Conservation (phyloP, 2,797 vertebrate species). For the Poecilia gillii region DNA sequence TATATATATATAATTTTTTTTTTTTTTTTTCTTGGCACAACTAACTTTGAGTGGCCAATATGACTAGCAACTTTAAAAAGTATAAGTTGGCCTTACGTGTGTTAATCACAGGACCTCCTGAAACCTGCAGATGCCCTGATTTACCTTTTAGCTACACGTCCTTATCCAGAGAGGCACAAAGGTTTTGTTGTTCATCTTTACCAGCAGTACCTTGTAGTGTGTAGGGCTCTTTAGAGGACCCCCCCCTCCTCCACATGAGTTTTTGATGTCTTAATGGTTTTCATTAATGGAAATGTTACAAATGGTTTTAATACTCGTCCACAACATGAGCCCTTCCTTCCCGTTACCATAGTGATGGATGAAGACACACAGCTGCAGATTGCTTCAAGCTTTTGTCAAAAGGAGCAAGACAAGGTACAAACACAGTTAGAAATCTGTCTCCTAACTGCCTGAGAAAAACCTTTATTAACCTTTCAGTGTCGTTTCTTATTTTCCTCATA, state of each 20-base stretch:
- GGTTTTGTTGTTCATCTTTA: not conserved
- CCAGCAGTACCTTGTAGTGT: not conserved
- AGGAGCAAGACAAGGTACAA: slow-evolving; percentile 85
- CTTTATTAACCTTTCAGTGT: slow-evolving; percentile 5
- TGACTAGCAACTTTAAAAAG: not conserved
- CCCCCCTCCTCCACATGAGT: not conserved
- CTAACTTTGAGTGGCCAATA: not conserved
- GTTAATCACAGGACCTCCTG: too few relatives aligned
- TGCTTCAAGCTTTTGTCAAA: slow-evolving; percentile 83
- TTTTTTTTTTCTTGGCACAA: not conserved
- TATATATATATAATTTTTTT: too few relatives aligned
- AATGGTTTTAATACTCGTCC: slow-evolving; percentile 51
- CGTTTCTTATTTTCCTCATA: slow-evolving; percentile 5
- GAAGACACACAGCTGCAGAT: slow-evolving; percentile 87
- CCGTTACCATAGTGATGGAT: slow-evolving; percentile 82
- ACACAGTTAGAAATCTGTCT: slow-evolving; percentile 33
- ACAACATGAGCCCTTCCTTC: slow-evolving; percentile 42
- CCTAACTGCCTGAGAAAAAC: not conserved
- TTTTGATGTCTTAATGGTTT: slow-evolving; percentile 31
- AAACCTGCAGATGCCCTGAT: not conserved
- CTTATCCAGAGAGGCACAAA: not conserved
- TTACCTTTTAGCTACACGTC: not conserved
- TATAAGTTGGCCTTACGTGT: too few relatives aligned
- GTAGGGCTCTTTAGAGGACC: not conserved
- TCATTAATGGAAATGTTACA: slow-evolving; percentile 29